Conservation (phyloP, 2,113 vertebrate genomes). For the Pavo muticus region DNA sequence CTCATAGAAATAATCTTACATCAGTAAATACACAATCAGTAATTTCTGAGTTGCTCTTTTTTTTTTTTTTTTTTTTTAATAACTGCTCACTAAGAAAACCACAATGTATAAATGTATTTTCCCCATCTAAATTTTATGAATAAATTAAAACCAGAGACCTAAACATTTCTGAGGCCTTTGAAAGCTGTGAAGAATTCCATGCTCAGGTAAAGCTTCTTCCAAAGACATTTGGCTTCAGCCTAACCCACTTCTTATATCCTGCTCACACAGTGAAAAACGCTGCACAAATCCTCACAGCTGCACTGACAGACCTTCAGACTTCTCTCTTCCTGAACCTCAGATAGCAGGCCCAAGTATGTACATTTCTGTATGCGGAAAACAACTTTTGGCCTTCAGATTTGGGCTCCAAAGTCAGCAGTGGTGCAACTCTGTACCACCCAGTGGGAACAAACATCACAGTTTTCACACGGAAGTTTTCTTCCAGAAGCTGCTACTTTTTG, state of each 20-base stretch:
- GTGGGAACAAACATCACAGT: accelerated
- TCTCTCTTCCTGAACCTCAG: background rate
- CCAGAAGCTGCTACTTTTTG: background rate
- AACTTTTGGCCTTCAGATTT: accelerated
- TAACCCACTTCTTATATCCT: background rate
- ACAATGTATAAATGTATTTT: background rate
- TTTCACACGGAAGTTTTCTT: background rate
- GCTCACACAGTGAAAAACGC: background rate
- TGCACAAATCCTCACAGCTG: background rate
- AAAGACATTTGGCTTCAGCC: background rate
- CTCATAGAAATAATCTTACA: too few species aligned
- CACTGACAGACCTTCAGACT: background rate
- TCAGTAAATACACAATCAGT: background rate
- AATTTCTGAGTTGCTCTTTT: background rate
- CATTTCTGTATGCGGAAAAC: background rate
- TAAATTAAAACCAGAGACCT: background rate
- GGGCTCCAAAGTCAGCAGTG: background rate
- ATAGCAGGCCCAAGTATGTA: background rate
- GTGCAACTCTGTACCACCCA: background rate
- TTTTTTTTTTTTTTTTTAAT: background rate
- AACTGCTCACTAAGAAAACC: background rate
- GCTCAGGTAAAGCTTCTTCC: background rate
- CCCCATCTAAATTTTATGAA: background rate
- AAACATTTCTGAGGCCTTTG: background rate
- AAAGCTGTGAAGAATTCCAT: background rate